These are phyloP conservation scores for Aphaenogaster ashmeadi DNA, from an alignment of 1,140 invertebrate species.

Conservation along the genomic window DNA sequence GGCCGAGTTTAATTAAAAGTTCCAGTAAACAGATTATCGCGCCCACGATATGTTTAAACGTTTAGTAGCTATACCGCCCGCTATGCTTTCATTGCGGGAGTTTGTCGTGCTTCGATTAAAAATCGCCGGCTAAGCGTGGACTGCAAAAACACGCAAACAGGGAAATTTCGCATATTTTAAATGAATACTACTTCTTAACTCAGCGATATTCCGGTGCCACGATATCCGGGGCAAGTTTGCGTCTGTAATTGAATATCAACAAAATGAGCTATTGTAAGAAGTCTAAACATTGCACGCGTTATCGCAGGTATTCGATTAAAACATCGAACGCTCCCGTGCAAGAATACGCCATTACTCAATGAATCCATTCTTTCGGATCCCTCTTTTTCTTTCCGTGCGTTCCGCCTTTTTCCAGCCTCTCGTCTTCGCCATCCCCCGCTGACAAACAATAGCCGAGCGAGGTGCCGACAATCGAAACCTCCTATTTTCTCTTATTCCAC, in stretches of 20 bases:
- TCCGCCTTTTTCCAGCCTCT: conserved; percentile 42
- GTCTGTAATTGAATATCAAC: neutral
- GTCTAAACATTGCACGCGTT: neutral
- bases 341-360: conserved; percentile 22
- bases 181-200: neutral
- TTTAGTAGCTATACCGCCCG: neutral
- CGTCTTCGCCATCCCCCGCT: conserved; percentile 24
- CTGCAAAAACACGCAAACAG: conserved; percentile 19
- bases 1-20: conserved; percentile 54
- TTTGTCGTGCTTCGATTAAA: conserved; percentile 41
- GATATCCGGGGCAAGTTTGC: neutral
- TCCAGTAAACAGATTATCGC: conserved; percentile 36
- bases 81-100: neutral
- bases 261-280: conserved; percentile 5
- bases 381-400: conserved; percentile 33
- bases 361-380: conserved; percentile 17
- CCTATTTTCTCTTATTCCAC: conserved; percentile 51
- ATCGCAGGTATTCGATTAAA: conserved; percentile 23
- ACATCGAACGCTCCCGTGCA: neutral
- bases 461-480: conserved; percentile 30
- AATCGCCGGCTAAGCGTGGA: conserved; percentile 36
- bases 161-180: conserved; percentile 25
- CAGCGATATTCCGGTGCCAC: neutral
- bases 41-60: conserved; percentile 24
- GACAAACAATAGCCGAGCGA: conserved; percentile 45